phyloP scores from a whole-genome alignment of 2,113 vertebrate species.

The Colius striatus region DNA sequence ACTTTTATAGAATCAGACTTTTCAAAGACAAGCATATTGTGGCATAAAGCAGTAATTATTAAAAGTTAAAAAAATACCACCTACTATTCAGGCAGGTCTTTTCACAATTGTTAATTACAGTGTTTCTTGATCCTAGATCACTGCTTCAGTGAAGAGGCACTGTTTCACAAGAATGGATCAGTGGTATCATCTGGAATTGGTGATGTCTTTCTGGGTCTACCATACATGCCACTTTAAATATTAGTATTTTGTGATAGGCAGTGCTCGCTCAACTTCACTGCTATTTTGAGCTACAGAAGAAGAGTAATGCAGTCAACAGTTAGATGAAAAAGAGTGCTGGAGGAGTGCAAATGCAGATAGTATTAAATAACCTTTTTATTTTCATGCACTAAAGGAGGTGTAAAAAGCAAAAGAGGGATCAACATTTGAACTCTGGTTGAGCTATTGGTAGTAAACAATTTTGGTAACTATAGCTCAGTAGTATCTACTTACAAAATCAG shows the following conservation, averaged over 20 bases:
- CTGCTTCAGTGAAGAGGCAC: not conserved
- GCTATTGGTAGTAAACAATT: not conserved
- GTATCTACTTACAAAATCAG: not conserved
- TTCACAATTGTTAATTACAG: not conserved
- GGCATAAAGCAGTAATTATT: not conserved
- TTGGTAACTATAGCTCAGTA: not conserved
- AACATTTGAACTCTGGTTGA: not conserved
- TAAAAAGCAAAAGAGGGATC: not conserved
- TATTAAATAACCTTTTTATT: not conserved
- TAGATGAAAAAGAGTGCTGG: not conserved
- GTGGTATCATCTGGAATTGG: not conserved
- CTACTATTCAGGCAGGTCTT: not conserved
- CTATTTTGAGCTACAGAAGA: not conserved
- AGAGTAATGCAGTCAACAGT: not conserved
- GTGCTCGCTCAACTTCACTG: not conserved
- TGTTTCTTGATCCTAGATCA: not conserved
- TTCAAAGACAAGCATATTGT: not conserved
- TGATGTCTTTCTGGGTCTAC: not conserved
- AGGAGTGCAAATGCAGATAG: not conserved
- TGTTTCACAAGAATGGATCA: not conserved
- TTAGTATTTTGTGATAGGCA: not conserved
- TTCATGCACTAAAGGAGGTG: not conserved
- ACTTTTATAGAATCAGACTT: not conserved
- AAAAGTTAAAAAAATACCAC: not conserved
- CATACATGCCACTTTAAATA: not conserved